Evolutionary conservation across 2,113 vertebrate species (phyloP).

Genomic region (Callochromis pleurospilus): DNA sequence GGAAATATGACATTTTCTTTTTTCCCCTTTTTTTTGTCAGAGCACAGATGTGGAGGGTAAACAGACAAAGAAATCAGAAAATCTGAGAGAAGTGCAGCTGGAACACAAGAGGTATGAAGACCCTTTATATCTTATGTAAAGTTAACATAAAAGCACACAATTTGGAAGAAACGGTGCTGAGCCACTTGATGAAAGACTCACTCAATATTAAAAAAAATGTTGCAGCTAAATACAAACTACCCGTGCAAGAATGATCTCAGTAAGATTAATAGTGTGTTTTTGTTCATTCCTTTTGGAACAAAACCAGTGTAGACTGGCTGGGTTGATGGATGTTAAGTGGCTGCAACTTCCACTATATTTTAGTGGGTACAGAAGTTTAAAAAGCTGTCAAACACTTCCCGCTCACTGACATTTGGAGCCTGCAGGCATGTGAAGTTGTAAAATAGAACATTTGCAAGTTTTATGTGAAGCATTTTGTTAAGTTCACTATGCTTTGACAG

Average conservation of each 20-base stretch:
- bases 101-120: conserved; percentile 71
- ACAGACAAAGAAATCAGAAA: conserved; percentile 60
- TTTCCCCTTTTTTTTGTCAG: conserved; percentile 31
- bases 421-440: background rate
- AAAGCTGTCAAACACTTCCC: conserved; percentile 8
- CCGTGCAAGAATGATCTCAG: background rate
- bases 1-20: background rate
- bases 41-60: conserved; percentile 63
- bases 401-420: background rate
- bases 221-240: background rate
- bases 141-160: background rate
- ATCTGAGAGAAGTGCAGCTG: conserved; percentile 44
- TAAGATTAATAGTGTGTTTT: conserved; percentile 5
- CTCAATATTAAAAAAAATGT: background rate
- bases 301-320: background rate
- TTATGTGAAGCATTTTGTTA: background rate
- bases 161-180: background rate
- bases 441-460: background rate
- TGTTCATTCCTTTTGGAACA: background rate
- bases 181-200: background rate
- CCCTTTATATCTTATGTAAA: background rate
- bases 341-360: background rate
- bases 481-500: conserved; percentile 58
- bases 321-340: background rate
- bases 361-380: background rate